Conservation (phyloP, 2,797 vertebrate genomes). For the Muscicapa comitata region DNA sequence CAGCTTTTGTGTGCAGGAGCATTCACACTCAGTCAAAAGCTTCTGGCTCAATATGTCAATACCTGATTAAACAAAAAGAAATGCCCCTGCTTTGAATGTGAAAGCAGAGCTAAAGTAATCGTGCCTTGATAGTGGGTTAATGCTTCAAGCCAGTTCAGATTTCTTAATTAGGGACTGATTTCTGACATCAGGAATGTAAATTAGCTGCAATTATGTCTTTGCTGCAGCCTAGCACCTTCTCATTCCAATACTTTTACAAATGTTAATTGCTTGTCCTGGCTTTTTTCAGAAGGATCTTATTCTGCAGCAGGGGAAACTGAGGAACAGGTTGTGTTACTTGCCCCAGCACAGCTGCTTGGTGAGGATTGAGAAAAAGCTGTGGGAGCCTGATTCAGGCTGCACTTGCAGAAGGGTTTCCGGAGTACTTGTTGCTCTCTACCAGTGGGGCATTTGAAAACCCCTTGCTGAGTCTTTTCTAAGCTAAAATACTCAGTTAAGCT, state of each 20-base stretch:
- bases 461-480: background rate
- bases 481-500: background rate
- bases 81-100: slow-evolving; percentile 43
- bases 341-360: background rate
- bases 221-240: slow-evolving; percentile 37
- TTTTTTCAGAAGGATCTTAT: background rate
- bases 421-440: background rate
- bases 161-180: slow-evolving; percentile 59
- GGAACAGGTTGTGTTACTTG: background rate
- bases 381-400: background rate
- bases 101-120: slow-evolving; percentile 45
- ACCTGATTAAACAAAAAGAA: slow-evolving; percentile 59
- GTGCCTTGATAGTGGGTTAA: slow-evolving; percentile 30
- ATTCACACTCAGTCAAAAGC: slow-evolving; percentile 41
- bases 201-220: slow-evolving; percentile 24
- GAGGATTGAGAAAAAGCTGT: background rate
- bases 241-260: background rate
- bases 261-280: background rate
- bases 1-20: slow-evolving; percentile 37
- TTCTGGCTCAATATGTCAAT: slow-evolving; percentile 48
- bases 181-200: slow-evolving; percentile 60
- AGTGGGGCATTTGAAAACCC: background rate
- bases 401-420: background rate
- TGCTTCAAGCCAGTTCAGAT: slow-evolving; percentile 7
- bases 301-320: slow-evolving; percentile 23